A percentile compares a stretch with the other conserved stretches of the same genome.
Conservation (phyloP, 2,888 invertebrate genomes). For the Syritta pipiens region DNA sequence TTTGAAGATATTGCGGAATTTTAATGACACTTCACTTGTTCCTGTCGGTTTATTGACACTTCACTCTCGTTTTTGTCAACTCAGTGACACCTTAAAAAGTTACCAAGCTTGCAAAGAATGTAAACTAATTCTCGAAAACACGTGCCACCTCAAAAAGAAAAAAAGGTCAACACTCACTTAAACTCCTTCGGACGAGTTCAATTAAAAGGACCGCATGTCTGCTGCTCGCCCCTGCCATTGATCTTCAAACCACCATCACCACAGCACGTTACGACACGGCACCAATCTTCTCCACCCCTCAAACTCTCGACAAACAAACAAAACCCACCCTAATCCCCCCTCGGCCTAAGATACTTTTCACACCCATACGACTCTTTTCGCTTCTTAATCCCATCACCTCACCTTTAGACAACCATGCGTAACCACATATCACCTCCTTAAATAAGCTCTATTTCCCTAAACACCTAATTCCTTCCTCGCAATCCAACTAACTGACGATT, state of each 20-base stretch:
- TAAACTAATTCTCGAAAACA: no score
- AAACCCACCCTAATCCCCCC: slow-evolving; percentile 3
- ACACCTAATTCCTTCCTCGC: slow-evolving; percentile 9
- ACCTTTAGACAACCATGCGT: slow-evolving; percentile 41
- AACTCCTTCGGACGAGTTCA: no score
- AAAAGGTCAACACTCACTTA: no score
- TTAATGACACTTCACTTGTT: not conserved
- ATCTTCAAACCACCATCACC: no score
- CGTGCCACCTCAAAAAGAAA: no score
- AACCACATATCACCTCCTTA: slow-evolving; percentile 39
- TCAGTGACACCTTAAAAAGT: no score
- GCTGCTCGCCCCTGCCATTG: no score
- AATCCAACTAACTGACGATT: slow-evolving; percentile 18
- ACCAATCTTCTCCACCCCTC: no score
- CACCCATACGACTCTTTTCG: not conserved
- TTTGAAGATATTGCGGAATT: not conserved
- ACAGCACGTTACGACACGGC: no score
- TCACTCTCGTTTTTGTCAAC: no score
- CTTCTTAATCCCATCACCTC: slow-evolving; percentile 25
- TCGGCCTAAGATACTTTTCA: slow-evolving; percentile 1
- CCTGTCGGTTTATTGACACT: not conserved
- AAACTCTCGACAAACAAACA: not conserved
- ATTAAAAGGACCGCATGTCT: no score
- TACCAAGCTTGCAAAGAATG: no score
- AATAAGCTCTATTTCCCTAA: slow-evolving; percentile 37